Base-by-base conservation (phyloP, 2,888 invertebrate species). In the Gymnocheta viridis region DNA sequence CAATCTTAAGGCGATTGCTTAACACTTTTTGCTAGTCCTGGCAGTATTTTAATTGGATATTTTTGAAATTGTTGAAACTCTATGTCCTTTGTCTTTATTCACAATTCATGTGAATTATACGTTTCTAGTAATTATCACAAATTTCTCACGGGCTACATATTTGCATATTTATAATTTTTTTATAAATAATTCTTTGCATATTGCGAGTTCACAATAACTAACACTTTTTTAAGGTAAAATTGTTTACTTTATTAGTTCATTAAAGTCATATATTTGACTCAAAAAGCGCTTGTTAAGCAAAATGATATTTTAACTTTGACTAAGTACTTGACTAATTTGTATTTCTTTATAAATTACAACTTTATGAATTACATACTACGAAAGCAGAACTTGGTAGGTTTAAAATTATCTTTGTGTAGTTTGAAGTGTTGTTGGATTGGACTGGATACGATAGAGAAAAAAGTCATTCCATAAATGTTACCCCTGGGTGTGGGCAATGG, bases 241-340 rank as follows among this genome's bases (percentile, higher is more conserved):
- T 3, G 12, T 38, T 12, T 12, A 38, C 17, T 44, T 17, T 6
- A 17, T 44, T 44, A 17, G 44, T 44, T 17, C 44, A 44, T 12
- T 5, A 51, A 24, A 27, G 2, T 24, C 14, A 7, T 14, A 64
- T 29, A 22, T 27, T 32, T 38, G 17, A 62, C 19, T 17, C 5
- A 17, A 24, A 66, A 29, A 22, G 12, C 41, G 17, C n/a, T 62
- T 64, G 38, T 14, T 54, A 38, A 67, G 54, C 35, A 72, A 62
- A 54, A 12, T 69, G 32, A 49, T 76, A 76, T 64, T 69, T 82
- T 66, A 64, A 82, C 70, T 76, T 82, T 64, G 66, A 56, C 54
- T 69, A 70, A 76, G 56, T 66, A 51, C 82, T 70, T 70, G 62
- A 76, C 54, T 38, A 64, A 66, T 56, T 47, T 35, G 38, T 41